Base-by-base conservation (phyloP, 1,140 invertebrate species). In the Drosophila sturtevanti region DNA sequence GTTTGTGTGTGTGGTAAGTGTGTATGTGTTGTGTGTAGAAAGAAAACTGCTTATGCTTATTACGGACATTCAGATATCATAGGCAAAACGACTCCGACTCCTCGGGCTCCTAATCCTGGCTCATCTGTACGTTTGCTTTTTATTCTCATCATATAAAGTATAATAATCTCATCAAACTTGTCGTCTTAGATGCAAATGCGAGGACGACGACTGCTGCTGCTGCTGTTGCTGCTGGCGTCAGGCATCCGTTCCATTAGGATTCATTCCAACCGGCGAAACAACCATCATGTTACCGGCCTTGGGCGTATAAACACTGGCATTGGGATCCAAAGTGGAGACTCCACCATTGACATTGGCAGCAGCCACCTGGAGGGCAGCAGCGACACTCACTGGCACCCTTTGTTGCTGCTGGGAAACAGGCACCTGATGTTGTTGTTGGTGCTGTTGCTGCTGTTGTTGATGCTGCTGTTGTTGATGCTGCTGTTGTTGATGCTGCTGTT, bases 301-400 rank as follows among this genome's bases (percentile, higher is more conserved):
- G 55, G 97, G 97, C 62, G 97, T 98, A 92, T 98, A 98, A 71
- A 96, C 97, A 67, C 96, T 96, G 64, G 97, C 97, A 93, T 98
- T 98, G 51, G 97, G 97, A 93, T 98, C 97, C 66, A 98, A 94
- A 73, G 94, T 96, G 12, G 96, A 97, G 55, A 93, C 65, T 11
- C 77, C 76, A 27, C 66, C 72, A 12, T 68, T 67, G 4, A 58
- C 79, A 71, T 82, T 79, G 6, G 77, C 81, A 21, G 74, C 79
- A 38, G 81, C 76, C 38, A 90, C 79, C 62, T 80, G 78, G 0
- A 90, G 58, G 11, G 87, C 75, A 44, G 82, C 75, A n/a, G 80
- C 80, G 34, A 90, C 84, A 38, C 81, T 87, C 4, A 91, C 87
- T 9, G 82, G 87, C 31, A 91, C 84, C 74, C 80, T 82, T 52